phyloP scores from a whole-genome alignment of 2,797 vertebrate genomes.

The Valencia hispanica region DNA sequence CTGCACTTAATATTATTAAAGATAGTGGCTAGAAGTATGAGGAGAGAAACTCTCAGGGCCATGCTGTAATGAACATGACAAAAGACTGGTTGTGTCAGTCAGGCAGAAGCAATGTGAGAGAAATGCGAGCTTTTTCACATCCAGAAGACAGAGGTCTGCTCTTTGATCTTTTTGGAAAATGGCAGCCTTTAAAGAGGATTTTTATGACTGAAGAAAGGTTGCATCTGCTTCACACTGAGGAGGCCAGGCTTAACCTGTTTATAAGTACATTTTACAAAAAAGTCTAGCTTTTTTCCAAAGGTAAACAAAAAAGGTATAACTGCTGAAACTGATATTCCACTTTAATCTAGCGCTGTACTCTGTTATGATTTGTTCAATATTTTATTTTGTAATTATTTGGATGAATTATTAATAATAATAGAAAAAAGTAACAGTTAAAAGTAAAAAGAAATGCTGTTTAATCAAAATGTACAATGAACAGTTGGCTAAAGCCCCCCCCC shows the following conservation, averaged over 20 bases:
- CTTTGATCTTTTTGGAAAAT: conserved; percentile 59
- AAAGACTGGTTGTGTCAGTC: conserved; percentile 24
- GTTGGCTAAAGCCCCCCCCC: not conserved
- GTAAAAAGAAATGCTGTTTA: not conserved
- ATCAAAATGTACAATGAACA: not conserved
- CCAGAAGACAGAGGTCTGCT: conserved; percentile 48
- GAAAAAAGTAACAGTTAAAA: not conserved
- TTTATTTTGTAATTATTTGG: not conserved
- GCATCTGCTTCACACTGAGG: conserved; percentile 31
- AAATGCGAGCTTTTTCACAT: conserved; percentile 54
- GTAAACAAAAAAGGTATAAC: not conserved
- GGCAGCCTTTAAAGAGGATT: conserved; percentile 63
- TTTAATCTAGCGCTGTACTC: not conserved
- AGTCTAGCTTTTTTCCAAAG: not conserved
- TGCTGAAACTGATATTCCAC: not conserved
- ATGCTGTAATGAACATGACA: conserved; percentile 11
- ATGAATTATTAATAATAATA: not conserved
- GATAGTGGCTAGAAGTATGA: not conserved
- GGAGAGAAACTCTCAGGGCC: not conserved
- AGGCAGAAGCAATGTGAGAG: conserved; percentile 31
- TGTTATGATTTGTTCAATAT: not conserved
- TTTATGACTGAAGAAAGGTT: conserved; percentile 44
- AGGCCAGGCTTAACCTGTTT: conserved; percentile 31
- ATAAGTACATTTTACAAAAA: not conserved
- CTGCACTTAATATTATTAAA: not conserved